phyloP scores from a whole-genome alignment of 2,797 vertebrate genomes.

The Dromococcyx pavoninus region DNA sequence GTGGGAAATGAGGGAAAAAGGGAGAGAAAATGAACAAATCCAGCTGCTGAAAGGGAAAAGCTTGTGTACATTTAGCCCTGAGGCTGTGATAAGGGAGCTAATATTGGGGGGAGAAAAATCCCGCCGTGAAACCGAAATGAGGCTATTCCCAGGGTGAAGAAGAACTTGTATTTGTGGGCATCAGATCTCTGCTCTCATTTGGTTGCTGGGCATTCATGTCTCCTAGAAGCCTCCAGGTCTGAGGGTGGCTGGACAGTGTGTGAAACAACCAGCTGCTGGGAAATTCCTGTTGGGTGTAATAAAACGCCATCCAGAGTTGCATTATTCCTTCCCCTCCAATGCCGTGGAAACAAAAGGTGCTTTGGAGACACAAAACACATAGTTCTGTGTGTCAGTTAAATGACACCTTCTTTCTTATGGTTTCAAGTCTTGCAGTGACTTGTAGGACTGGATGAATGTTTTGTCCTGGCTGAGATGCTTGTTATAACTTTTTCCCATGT shows the following conservation, averaged over 20 bases:
- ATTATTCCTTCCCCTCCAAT: not conserved
- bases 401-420: not conserved
- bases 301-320: not conserved
- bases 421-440: not conserved
- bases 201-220: not conserved
- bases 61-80: not conserved
- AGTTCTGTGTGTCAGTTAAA: not conserved
- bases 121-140: not conserved
- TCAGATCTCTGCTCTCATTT: not conserved
- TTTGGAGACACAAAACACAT: not conserved
- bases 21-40: not conserved
- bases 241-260: accelerated
- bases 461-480: conserved; percentile 5
- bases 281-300: not conserved
- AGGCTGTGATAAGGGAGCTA: not conserved
- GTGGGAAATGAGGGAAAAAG: not conserved
- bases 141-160: not conserved
- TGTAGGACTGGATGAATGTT: not conserved
- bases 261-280: not conserved
- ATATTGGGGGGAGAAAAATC: not conserved
- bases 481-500: conserved; percentile 33
- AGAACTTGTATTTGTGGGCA: not conserved
- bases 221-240: not conserved
- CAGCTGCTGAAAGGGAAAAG: not conserved
- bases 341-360: not conserved